Base-by-base conservation (phyloP, 2,113 vertebrate genomes). In the Dissostichus mawsoni region DNA sequence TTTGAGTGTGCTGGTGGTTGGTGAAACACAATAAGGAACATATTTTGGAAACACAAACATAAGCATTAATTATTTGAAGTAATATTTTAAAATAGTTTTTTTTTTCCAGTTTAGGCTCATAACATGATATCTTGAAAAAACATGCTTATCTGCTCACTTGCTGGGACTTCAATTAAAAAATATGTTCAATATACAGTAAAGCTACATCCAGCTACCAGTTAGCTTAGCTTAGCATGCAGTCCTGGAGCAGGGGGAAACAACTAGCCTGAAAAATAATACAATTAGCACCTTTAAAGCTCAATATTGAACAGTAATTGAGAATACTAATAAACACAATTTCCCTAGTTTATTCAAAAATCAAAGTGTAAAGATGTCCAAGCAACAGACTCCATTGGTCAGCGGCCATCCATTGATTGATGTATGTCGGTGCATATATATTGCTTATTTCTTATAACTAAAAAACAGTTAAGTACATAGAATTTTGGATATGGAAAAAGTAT, bases 331-430 rank as follows among this genome's bases (percentile, higher is more conserved):
- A 41, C 36, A 41, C 23, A 67, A 20, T 77, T 77, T 13, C 11
- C 47, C 69, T 20, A 45, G 45, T 55, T 69, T 63, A 9, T 29
- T 9, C 18, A 59, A 51, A 62, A 62, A n/a, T 2, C 1, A 1
- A 18, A 58, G 59, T 44, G 48, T 33, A 25, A 61, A 33, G 16
- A 59, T 63, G 6, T 13, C 29, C 61, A 70, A 11, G 66, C 58
- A 70, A 58, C 3, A 63, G 29, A 65, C n/a, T 64, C 57, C 25
- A 25, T 33, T 63, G 45, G 58, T 70, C 33, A 63, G 33, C 33
- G 13, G 16, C 25, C n/a, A 25, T 14, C 3, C 6, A 2, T 36
- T 9, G 45, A 67, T 47, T 74, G 47, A 59, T 23, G 18, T 25
- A 67, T 68, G 57, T 41, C 33, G 47, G 36, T 53, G 48, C 65